Conservation (phyloP, 2,113 vertebrate genomes). For the Pseudopipra pipra region DNA sequence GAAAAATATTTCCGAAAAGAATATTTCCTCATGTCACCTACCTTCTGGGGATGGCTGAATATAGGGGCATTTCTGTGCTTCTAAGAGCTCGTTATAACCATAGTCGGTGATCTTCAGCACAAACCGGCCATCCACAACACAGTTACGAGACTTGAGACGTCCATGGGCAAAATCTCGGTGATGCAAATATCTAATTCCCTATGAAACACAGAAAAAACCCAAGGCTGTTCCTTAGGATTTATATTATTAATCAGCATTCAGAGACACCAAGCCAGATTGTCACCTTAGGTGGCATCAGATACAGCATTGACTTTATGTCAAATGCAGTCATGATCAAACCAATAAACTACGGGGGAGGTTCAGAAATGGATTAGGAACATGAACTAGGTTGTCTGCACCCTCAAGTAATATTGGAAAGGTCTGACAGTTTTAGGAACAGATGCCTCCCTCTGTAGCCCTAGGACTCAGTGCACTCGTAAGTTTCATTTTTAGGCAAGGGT, state of each 20-base stretch:
- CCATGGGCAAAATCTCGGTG: slow-evolving; percentile 86
- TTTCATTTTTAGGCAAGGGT: background rate
- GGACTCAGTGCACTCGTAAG: accelerated
- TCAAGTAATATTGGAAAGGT: background rate
- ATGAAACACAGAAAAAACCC: background rate
- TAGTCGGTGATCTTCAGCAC: slow-evolving; percentile 93
- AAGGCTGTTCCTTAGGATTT: background rate
- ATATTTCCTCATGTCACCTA: slow-evolving; percentile 46
- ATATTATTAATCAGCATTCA: background rate
- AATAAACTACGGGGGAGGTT: background rate
- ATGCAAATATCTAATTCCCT: slow-evolving; percentile 95
- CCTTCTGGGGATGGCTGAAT: slow-evolving; percentile 79
- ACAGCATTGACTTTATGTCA: background rate
- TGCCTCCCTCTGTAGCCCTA: background rate
- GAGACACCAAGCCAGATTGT: background rate
- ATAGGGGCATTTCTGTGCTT: slow-evolving; percentile 78
- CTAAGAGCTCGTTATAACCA: slow-evolving; percentile 84
- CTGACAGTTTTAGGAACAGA: background rate
- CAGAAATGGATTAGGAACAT: background rate
- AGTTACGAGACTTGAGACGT: slow-evolving; percentile 89
- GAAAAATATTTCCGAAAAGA: background rate
- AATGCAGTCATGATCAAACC: background rate
- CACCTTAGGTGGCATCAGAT: background rate
- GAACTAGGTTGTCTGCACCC: background rate
- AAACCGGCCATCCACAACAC: slow-evolving; percentile 90